Base-by-base conservation (phyloP, 2,888 invertebrate genomes). In the Deladenus siricidicola region DNA sequence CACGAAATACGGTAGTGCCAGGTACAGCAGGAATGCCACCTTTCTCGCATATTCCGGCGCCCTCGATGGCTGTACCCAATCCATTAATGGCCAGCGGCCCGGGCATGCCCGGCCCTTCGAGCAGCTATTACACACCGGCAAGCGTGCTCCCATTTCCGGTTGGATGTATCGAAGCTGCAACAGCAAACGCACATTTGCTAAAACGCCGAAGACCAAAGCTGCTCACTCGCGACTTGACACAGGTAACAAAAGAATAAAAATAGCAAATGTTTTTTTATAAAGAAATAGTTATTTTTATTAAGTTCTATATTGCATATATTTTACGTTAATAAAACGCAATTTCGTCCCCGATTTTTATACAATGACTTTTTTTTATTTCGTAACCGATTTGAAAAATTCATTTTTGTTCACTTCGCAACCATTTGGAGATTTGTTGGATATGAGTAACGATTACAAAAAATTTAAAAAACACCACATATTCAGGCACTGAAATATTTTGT, bases 141-240 rank as follows among this genome's bases (percentile, higher is more conserved):
- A 4, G 19, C 14, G 28, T 60, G 45, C 23, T 28, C 26, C 26
- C 52, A 24, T 75, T 71, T 60, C 73, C 73, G 8, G 58, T 69
- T 1, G 68, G 67, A 6, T 60, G 61, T n/a, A 56, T 75, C 17
- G 75, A 75, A 61, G 73, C 74, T 42, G 30, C 58, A n/a, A 64
- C 68, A n/a, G 52, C 67, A 42, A 49, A 62, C 28, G 23, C 56
- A 34, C 34, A 50, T 26, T 19, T 58, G 26, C 14, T 58, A 14
- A 34, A 58, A 6, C 55, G 63, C 14, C 43, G 55, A 44, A 50
- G 69, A 24, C 42, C 58, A 29, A 66, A 66, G 52, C 24, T 70
- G 28, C 45, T 58, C 39, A 62, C 72, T 14, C 62, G 71, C 28
- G 73, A 74, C 26, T 29, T 61, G 28, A 47, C 30, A 10, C 42